Percentiles rank a stretch among this genome's conserved stretches.
Conservation (phyloP, 2,797 vertebrate genomes). For the Somateria mollissima region DNA sequence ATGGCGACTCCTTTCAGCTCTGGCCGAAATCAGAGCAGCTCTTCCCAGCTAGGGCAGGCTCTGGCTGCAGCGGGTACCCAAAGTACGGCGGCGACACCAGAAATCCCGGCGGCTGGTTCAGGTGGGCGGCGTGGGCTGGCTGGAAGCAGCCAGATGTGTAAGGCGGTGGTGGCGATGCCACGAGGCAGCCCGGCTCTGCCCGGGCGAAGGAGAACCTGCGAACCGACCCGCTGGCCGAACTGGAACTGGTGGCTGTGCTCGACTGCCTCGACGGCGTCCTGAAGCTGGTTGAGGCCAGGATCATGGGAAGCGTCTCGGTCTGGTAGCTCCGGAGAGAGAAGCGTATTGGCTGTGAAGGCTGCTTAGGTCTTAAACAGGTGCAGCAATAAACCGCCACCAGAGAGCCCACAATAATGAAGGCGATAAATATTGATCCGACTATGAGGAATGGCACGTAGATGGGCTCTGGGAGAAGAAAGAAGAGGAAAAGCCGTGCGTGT, state of each 20-base stretch:
- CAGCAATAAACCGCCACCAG: slow-evolving; percentile 96
- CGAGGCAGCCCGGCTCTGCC: slow-evolving; percentile 76
- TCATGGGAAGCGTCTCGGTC: slow-evolving; percentile 98
- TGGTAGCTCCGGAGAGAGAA: slow-evolving; percentile 94
- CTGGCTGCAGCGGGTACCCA: slow-evolving; percentile 87
- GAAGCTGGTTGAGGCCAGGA: slow-evolving; percentile 86
- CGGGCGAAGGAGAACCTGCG: slow-evolving; percentile 88
- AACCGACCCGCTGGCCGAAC: slow-evolving; percentile 87
- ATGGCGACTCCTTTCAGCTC: slow-evolving; percentile 78
- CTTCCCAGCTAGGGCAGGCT: slow-evolving; percentile 84
- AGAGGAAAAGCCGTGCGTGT: background rate
- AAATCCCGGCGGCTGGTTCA: slow-evolving; percentile 80
- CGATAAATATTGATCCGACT: slow-evolving; percentile 96
- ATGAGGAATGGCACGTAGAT: slow-evolving; percentile 97
- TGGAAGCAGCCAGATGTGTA: slow-evolving; percentile 83
- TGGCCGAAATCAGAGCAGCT: slow-evolving; percentile 90
- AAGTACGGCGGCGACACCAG: slow-evolving; percentile 92
- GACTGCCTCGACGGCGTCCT: slow-evolving; percentile 92
- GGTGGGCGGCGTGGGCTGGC: slow-evolving; percentile 77
- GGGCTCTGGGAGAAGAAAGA: slow-evolving; percentile 84
- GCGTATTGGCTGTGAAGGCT: slow-evolving; percentile 89
- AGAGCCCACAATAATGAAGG: slow-evolving; percentile 95
- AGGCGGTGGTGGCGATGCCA: slow-evolving; percentile 80
- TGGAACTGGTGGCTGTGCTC: slow-evolving; percentile 94
- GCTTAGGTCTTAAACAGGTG: slow-evolving; percentile 95